A percentile compares a stretch with the other conserved stretches of the same genome.
These are phyloP conservation scores for Megatriorchis doriae DNA, from an alignment of 2,113 vertebrate species.

Conservation along the genomic window DNA sequence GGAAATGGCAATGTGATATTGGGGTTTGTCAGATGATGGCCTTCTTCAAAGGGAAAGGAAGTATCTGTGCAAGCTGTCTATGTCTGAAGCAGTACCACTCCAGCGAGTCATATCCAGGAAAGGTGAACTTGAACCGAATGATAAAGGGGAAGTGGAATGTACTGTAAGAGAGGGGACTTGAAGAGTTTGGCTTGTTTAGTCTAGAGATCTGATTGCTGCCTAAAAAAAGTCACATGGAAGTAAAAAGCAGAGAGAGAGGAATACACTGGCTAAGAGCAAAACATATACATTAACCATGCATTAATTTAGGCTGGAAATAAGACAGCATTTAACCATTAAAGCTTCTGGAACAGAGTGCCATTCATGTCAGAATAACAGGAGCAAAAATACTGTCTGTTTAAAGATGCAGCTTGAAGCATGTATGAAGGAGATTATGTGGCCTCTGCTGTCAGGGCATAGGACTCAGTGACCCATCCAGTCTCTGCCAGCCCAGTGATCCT, in stretches of 20 bases:
- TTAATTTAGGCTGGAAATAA: not conserved
- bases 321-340: not conserved
- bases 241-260: not conserved
- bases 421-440: not conserved
- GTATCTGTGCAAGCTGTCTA: not conserved
- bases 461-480: not conserved
- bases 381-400: not conserved
- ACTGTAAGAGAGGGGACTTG: not conserved
- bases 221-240: not conserved
- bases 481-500: not conserved
- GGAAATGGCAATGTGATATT: not conserved
- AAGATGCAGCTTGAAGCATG: not conserved
- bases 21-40: not conserved
- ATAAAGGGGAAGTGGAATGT: not conserved
- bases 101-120: not conserved
- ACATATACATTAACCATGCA: not conserved
- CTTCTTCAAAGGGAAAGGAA: not conserved
- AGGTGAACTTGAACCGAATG: not conserved
- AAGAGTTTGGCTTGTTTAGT: conserved; percentile 16
- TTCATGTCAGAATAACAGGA: not conserved
- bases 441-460: not conserved
- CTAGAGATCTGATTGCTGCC: not conserved
- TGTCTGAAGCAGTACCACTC: not conserved
- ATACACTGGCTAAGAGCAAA: not conserved
- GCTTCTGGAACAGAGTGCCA: not conserved